Percentiles rank a stretch among this genome's conserved stretches.
phyloP scores from a whole-genome alignment of 2,113 vertebrate genomes.

The Corythornis madagascariensis region DNA sequence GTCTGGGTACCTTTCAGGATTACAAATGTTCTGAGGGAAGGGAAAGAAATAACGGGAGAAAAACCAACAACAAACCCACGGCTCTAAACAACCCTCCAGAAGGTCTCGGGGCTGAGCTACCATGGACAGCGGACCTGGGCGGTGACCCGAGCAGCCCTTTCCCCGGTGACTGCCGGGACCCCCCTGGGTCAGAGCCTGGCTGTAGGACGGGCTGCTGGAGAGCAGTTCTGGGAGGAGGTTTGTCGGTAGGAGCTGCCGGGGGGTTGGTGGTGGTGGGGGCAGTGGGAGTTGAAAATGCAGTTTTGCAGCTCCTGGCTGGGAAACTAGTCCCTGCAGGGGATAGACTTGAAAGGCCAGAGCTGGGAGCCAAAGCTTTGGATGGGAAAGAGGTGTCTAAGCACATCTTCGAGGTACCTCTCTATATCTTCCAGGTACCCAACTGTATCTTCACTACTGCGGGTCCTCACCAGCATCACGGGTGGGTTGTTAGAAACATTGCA shows the following conservation, averaged over 20 bases:
- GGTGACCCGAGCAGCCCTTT: not conserved
- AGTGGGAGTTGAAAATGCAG: not conserved
- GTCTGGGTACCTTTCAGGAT: not conserved
- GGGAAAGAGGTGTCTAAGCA: not conserved
- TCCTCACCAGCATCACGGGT: not conserved
- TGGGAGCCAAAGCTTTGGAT: not conserved
- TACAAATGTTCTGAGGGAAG: not conserved
- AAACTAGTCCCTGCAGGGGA: not conserved
- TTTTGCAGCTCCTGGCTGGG: not conserved
- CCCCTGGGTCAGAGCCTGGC: not conserved
- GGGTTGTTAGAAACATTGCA: not conserved
- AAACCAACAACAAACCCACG: fast-evolving
- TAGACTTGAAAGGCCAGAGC: not conserved
- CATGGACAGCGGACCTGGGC: conserved; percentile 41
- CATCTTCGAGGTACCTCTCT: not conserved
- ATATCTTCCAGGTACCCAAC: not conserved
- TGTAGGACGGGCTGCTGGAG: not conserved
- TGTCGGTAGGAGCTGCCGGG: not conserved
- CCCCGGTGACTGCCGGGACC: not conserved
- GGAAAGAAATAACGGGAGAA: not conserved
- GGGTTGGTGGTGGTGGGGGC: no score
- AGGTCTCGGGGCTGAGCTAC: not conserved
- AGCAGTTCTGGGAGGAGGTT: not conserved
- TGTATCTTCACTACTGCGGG: not conserved
- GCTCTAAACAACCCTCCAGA: not conserved